Evolutionary conservation across 2,888 invertebrate genomes (phyloP), one percentile per base, ranked within the genome.

Genomic region (Geophilus truncorum): DNA sequence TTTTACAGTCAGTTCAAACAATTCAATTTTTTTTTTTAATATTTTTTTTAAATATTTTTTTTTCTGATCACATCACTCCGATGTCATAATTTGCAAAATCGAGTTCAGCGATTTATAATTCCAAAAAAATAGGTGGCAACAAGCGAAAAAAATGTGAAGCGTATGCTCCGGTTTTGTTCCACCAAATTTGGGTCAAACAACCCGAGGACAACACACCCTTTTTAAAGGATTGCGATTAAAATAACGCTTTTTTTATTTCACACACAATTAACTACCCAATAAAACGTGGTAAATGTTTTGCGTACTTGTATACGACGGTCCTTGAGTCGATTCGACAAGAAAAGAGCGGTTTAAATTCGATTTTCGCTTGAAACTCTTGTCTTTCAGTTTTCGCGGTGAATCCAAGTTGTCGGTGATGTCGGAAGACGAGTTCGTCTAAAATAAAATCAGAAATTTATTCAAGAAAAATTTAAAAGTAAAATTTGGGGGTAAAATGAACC

Each of bases 331-430:
- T 10, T 62, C 62, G 25, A 62, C 62, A 1, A 62, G 25, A 12
- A 86, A 87, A 76, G 90, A 89, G 83, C 90, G 89, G 88, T 91
- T 92, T 84, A 90, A 88, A 88, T 91, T 91, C 84, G 91, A 91
- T 88, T 90, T 91, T 82, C 91, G 89, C 87, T 91, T 92, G 84
- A 89, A 89, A 85, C 90, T 91, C 85, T 91, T 92, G 87, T 92
- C 92, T 83, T 89, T 89, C 84, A 90, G 89, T 57, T 57, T 32
- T 10, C 23, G 7, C 25, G 62, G 62, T 6, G 62, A 62, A 7
- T 62, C 62, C 25, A 62, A 62, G 25, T 62, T 25, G 25, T 57
- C 57, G 4, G 25, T 25, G 25, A 7, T 25, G 3, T 62, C 62
- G 25, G 62, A 77, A 36, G 32, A 30, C 32, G 77, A 77, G 0